phyloP scores from a whole-genome alignment of 2,113 vertebrate species.

The Cryptomyrus ogoouensis region DNA sequence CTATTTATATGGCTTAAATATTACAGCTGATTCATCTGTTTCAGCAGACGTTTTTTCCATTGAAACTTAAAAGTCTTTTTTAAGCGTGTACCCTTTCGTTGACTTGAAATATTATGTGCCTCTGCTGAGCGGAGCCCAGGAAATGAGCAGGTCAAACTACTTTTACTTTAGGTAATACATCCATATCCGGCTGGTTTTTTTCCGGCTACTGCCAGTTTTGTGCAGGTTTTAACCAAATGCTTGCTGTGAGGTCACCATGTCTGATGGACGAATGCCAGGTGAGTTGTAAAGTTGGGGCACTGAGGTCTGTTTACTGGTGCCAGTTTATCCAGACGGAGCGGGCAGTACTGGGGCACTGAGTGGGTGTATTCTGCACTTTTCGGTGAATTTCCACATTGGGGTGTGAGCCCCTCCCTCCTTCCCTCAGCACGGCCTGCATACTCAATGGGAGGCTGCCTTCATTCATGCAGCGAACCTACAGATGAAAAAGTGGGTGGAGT shows the following conservation, averaged over 20 bases:
- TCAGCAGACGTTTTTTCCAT: neutral
- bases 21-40: neutral
- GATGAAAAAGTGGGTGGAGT: neutral
- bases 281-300: neutral
- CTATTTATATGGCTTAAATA: neutral
- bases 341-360: neutral
- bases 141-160: neutral
- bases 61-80: neutral
- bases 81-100: neutral
- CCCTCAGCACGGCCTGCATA: neutral
- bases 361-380: neutral
- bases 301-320: neutral
- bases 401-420: neutral
- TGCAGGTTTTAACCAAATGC: neutral
- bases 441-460: neutral
- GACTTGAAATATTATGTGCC: neutral
- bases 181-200: neutral
- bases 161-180: neutral
- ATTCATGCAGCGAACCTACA: neutral
- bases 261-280: neutral
- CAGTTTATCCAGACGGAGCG: neutral
- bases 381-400: neutral
- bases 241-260: neutral
- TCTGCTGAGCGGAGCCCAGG: neutral
- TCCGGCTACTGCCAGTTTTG: neutral